Evolutionary conservation across 2,797 vertebrate species (phyloP).

Genomic region (Sebastes umbrosus): DNA sequence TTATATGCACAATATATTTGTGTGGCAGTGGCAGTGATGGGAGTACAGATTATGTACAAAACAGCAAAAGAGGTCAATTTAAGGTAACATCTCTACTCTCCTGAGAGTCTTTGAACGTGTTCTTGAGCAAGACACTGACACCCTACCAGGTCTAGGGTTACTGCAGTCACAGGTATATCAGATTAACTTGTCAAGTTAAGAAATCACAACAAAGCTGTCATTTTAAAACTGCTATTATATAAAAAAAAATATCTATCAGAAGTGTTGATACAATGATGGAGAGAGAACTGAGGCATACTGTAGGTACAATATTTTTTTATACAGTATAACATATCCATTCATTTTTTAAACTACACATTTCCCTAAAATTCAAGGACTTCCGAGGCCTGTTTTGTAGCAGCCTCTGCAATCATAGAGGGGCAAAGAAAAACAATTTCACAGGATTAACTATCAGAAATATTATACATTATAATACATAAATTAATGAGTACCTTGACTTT

Average conservation of each 20-base stretch:
- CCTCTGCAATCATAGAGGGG: neutral
- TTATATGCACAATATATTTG: neutral
- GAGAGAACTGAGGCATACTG: neutral
- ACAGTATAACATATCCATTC: neutral
- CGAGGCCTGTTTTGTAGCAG: neutral
- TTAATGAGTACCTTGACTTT: constrained; percentile 89
- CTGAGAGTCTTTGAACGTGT: neutral
- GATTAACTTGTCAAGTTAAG: neutral
- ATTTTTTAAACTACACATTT: no score
- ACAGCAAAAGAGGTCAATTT: neutral
- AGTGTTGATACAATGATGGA: neutral
- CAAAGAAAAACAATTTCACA: neutral
- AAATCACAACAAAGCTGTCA: neutral
- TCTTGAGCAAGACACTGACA: no score
- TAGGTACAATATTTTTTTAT: neutral
- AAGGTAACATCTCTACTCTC: neutral
- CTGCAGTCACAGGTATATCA: no score
- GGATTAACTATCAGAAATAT: neutral
- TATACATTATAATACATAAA: neutral
- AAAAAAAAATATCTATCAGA: neutral
- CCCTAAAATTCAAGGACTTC: neutral
- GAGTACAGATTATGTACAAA: neutral
- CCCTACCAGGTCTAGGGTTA: no score
- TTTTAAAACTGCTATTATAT: neutral
- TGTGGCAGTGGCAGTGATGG: neutral